Conservation (phyloP, 2,888 invertebrate species). For the Neuroscelio doddi region DNA sequence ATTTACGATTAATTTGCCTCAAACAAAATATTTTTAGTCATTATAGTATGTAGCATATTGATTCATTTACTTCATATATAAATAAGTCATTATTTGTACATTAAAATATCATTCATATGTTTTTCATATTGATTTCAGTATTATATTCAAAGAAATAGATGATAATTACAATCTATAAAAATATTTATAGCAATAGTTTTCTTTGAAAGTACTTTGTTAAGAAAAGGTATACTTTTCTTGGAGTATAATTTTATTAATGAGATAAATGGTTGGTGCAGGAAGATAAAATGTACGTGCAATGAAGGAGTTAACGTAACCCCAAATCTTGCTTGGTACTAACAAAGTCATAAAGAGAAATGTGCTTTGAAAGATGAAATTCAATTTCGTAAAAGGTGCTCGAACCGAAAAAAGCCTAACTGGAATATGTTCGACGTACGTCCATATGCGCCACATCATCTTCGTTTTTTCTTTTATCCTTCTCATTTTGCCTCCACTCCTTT, state of each 20-base stretch:
- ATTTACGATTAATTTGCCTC: too few species aligned
- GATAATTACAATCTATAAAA: constrained; percentile 42
- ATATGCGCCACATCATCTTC: constrained; percentile 15
- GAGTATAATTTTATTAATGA: constrained; percentile 48
- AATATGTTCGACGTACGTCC: constrained; percentile 9
- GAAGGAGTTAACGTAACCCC: constrained; percentile 37
- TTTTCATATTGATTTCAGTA: constrained; percentile 8
- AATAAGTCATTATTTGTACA: too few species aligned
- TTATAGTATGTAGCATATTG: too few species aligned
- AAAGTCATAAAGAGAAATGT: constrained; percentile 49
- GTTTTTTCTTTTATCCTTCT: constrained; percentile 28
- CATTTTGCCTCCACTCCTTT: constrained; percentile 16
- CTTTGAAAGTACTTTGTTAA: constrained; percentile 38
- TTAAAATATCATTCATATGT: constrained; percentile 2
- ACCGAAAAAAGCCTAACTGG: constrained; percentile 12
- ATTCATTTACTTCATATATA: too few species aligned
- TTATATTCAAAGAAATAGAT: constrained; percentile 23
- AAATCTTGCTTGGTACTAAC: constrained; percentile 48
- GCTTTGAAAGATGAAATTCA: constrained; percentile 47
- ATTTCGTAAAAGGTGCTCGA: constrained; percentile 39
- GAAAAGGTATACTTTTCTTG: constrained; percentile 35
- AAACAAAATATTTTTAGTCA: too few species aligned
- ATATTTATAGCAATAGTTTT: constrained; percentile 41
- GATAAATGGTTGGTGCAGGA: constrained; percentile 39
- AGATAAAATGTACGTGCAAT: constrained; percentile 35